A percentile compares a stretch with the other conserved stretches of the same genome.
These are phyloP conservation scores for Muscicapa adusta DNA, from an alignment of 2,113 vertebrate genomes.

Conservation along the genomic window DNA sequence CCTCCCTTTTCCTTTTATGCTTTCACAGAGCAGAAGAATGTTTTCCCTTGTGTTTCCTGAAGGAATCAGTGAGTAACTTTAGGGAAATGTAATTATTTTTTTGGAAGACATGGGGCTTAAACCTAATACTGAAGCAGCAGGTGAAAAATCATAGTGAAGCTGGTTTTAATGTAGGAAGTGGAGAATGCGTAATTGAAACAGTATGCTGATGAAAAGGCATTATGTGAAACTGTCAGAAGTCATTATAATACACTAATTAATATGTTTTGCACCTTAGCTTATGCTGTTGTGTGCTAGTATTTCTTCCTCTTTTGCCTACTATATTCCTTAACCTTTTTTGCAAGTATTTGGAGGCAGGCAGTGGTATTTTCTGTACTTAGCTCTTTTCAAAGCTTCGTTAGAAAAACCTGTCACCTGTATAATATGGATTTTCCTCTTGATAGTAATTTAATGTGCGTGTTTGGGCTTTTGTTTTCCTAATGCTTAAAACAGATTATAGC, in stretches of 20 bases:
- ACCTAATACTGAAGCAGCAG: conserved; percentile 56
- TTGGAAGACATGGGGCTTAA: conserved; percentile 31
- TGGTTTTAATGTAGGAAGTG: conserved; percentile 56
- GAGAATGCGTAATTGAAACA: conserved; percentile 67
- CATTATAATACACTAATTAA: conserved; percentile 68
- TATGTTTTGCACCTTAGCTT: conserved; percentile 21
- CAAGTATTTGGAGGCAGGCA: background rate
- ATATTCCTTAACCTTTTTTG: conserved; percentile 47
- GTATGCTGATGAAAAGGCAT: conserved; percentile 68
- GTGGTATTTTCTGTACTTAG: background rate
- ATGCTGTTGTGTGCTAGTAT: conserved; percentile 48
- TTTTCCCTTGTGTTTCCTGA: background rate
- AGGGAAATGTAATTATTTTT: conserved; percentile 41
- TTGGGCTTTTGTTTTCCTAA: conserved; percentile 3
- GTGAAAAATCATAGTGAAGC: conserved; percentile 57
- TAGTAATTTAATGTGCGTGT: background rate
- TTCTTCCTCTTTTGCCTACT: conserved; percentile 41
- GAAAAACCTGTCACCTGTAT: background rate
- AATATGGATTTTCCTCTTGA: conserved; percentile 9
- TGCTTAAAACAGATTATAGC: background rate
- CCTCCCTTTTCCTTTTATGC: background rate
- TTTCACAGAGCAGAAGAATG: conserved; percentile 14
- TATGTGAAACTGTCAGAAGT: conserved; percentile 63
- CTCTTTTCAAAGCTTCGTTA: background rate
- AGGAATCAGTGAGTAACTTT: conserved; percentile 41